A percentile compares a stretch with the other conserved stretches of the same genome.
These are phyloP conservation scores for Perognathus longimembris DNA, from an alignment of 2,113 vertebrate genomes.

Conservation along the genomic window DNA sequence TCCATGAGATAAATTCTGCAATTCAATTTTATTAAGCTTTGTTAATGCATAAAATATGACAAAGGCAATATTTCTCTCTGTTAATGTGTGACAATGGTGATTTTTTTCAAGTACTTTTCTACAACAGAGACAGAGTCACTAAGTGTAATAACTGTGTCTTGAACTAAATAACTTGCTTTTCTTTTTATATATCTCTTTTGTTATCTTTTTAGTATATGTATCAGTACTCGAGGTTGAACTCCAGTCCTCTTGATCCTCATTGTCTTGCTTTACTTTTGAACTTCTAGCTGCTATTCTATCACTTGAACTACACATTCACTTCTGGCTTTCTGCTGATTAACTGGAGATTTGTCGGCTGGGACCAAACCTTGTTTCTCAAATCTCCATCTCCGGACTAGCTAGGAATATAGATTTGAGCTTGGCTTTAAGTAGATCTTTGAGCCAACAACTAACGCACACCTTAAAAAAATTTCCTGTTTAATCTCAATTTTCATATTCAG, in stretches of 20 bases:
- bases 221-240: too few relatives aligned
- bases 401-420: too few relatives aligned
- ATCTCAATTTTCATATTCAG: neutral
- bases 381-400: too few relatives aligned
- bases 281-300: too few relatives aligned
- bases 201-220: too few relatives aligned
- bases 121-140: neutral
- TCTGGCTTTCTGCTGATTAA: too few relatives aligned
- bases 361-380: too few relatives aligned
- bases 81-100: neutral
- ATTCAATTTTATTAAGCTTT: neutral
- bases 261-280: too few relatives aligned
- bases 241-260: too few relatives aligned
- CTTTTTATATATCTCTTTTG: too few relatives aligned
- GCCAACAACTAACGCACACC: neutral
- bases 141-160: neutral
- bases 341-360: too few relatives aligned
- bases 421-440: neutral
- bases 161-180: neutral
- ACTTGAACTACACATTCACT: too few relatives aligned
- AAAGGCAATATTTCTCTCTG: conserved; percentile 14
- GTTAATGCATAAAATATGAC: neutral
- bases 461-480: neutral
- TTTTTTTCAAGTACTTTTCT: conserved; percentile 5
- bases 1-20: neutral